Evolutionary conservation across 2,113 vertebrate genomes (phyloP).

Genomic region (Scortum barcoo): DNA sequence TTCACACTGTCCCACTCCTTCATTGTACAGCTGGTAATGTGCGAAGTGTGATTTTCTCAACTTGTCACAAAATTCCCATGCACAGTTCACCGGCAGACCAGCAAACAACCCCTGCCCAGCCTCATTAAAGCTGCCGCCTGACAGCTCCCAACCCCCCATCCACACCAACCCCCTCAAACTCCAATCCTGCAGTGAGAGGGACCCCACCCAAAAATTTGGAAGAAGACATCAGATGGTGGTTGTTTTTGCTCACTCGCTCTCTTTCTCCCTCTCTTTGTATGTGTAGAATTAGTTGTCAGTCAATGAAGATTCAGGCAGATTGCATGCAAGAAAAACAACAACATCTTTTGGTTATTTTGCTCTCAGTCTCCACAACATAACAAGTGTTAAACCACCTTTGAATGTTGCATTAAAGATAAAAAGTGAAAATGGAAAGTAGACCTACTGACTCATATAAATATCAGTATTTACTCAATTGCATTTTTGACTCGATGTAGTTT

Average conservation of each 20-base stretch:
- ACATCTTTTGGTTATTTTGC: background rate
- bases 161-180: conserved; percentile 38
- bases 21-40: conserved; percentile 59
- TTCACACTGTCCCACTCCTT: conserved; percentile 52
- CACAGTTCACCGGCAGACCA: conserved; percentile 46
- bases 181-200: conserved; percentile 60
- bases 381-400: background rate
- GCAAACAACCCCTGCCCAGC: conserved; percentile 61
- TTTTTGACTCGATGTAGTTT: background rate
- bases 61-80: conserved; percentile 63
- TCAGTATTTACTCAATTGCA: background rate
- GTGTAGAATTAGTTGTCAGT: no score
- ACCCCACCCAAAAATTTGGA: conserved; percentile 75
- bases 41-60: conserved; percentile 64
- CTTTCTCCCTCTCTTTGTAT: background rate
- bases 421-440: background rate
- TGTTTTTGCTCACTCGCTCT: conserved; percentile 60
- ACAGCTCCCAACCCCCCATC: conserved; percentile 62
- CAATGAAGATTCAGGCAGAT: conserved; percentile 1
- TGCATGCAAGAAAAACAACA: conserved; percentile 26
- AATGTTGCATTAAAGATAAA: background rate
- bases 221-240: conserved; percentile 51
- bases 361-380: background rate
- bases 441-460: background rate
- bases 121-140: conserved; percentile 55